Percentiles rank a stretch among this genome's conserved stretches.
Conservation (phyloP, 1,140 invertebrate genomes). For the Drosophila sp. region DNA sequence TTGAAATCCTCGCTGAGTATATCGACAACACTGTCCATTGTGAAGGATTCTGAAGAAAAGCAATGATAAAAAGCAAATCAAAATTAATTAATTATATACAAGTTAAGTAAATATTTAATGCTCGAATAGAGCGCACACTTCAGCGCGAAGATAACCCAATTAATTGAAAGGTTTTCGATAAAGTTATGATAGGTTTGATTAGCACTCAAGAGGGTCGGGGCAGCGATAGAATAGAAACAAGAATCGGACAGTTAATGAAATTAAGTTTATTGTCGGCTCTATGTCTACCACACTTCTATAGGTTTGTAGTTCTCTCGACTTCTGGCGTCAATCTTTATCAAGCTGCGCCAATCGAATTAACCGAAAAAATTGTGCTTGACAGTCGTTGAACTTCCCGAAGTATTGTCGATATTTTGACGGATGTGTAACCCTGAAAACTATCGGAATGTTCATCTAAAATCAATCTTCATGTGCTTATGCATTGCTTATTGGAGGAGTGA, state of each 20-base stretch:
- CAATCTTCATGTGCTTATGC: constrained; percentile 15
- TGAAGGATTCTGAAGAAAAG: constrained; percentile 68
- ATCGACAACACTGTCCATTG: constrained; percentile 74
- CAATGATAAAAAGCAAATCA: constrained; percentile 32
- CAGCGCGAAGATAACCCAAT: constrained; percentile 74
- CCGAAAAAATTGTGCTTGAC: constrained; percentile 5
- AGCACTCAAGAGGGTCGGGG: constrained; percentile 32
- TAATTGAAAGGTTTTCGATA: constrained; percentile 81
- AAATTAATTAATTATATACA: constrained; percentile 73
- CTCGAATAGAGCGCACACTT: constrained; percentile 45
- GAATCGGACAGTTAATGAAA: constrained; percentile 47
- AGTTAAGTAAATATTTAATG: constrained; percentile 69
- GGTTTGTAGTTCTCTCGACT: neutral
- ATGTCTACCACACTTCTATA: neutral
- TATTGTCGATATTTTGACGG: constrained; percentile 5
- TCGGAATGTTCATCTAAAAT: neutral
- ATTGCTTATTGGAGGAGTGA: too few species aligned
- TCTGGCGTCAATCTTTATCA: constrained; percentile 32
- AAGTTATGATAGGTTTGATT: constrained; percentile 78
- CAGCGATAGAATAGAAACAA: constrained; percentile 27
- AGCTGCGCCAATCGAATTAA: constrained; percentile 41
- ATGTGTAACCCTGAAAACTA: constrained; percentile 30
- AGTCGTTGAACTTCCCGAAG: constrained; percentile 41
- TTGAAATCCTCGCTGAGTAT: constrained; percentile 67
- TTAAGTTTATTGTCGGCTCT: constrained; percentile 25